Conservation (phyloP, 2,113 vertebrate genomes). For the Melanerpes formicivorus region DNA sequence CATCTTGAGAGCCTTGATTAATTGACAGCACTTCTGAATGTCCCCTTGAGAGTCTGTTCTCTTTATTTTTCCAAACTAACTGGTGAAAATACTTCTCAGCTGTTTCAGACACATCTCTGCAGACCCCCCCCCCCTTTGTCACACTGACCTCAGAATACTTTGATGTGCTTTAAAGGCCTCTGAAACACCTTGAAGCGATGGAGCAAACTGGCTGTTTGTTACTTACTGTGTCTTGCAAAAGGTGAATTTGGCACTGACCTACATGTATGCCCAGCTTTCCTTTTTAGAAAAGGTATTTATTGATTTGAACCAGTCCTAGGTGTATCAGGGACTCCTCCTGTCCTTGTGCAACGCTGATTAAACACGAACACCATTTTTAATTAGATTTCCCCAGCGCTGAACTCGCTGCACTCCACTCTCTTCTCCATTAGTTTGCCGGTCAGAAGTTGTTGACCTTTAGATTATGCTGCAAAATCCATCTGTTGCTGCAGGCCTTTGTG, state of each 20-base stretch:
- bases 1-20: neutral
- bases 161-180: neutral
- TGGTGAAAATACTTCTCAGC: neutral
- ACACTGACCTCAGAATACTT: neutral
- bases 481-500: constrained; percentile 44
- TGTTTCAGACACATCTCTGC: neutral
- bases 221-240: neutral
- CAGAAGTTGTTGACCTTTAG: constrained; percentile 51
- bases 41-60: neutral
- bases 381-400: constrained; percentile 26
- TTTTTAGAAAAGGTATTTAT: neutral
- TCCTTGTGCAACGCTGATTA: neutral
- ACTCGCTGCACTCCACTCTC: neutral
- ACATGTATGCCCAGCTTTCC: neutral
- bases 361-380: neutral
- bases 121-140: neutral
- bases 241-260: neutral
- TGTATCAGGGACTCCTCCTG: neutral
- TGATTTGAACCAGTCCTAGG: neutral
- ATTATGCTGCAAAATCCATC: constrained; percentile 45
- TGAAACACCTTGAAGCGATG: neutral
- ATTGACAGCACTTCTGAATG: neutral
- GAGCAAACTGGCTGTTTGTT: neutral
- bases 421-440: constrained; percentile 16
- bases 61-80: neutral